Evolutionary conservation across 2,113 vertebrate genomes (phyloP), one percentile per base, ranked within the genome.

Genomic region (Bothrops jararaca): DNA sequence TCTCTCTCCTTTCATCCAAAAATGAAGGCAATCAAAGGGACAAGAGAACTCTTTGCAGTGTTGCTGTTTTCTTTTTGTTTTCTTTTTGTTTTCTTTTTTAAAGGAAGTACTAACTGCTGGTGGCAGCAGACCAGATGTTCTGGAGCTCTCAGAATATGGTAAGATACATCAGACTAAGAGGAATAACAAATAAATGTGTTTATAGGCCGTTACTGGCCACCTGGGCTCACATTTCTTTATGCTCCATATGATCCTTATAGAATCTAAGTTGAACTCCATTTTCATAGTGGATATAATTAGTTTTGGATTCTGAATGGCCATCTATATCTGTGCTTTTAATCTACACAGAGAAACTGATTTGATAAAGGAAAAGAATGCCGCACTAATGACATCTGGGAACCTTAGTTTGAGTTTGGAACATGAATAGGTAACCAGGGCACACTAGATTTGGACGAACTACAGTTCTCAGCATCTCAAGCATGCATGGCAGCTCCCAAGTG

Each of bases 41-140:
- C 18, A 39, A 80, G 18, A 80, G 2, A 39, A 20, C 6, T 39
- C 69, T 80, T 80, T 90, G 89, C 91, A 94, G 58, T 89, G 86
- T 91, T 80, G 54, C 89, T 87, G 26, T 29, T 91, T 94, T 91
- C 89, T 69, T 39, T 50, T 50, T 50, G 8, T 50, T 50, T 50
- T 50, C 1, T 9, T 69, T 69, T 69, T 4, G n/a, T 58, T 58
- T 29, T 0, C 26, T 60, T 10, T 26, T 0, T 13, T 3, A 53
- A 53, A 24, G n/a, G 26, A 26, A 4, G 39, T 45, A 50, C 18
- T 94, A 85, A 53, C 91, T 88, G 45, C 86, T 52, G 24, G 57
- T 53, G 74, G 58, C 42, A 53, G 60, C 86, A 64, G 20, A 52
- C 34, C 8, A 91, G 93, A 22, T n/a, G n/a, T 52, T 88, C 54